Percentiles rank a stretch among this genome's conserved stretches.
phyloP scores from a whole-genome alignment of 2,113 vertebrate species.

The Gallinago undulata region DNA sequence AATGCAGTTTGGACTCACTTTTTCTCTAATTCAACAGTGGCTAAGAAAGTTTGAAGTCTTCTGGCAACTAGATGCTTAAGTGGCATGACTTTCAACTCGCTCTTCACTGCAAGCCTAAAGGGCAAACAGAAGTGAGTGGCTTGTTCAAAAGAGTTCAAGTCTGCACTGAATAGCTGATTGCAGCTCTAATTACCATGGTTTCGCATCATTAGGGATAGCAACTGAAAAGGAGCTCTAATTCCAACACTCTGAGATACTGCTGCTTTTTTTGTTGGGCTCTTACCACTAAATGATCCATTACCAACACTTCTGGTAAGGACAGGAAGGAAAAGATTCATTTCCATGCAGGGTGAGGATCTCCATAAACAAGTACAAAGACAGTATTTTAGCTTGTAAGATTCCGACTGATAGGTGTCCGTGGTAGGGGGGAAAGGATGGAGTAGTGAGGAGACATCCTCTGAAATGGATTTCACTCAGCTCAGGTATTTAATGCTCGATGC shows the following conservation, averaged over 20 bases:
- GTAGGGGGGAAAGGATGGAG: not conserved
- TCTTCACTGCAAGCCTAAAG: slow-evolving; percentile 50
- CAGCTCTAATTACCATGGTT: slow-evolving; percentile 52
- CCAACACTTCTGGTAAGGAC: slow-evolving; percentile 1
- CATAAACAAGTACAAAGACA: not conserved
- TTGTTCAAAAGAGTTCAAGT: slow-evolving; percentile 35
- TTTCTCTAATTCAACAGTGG: slow-evolving; percentile 14
- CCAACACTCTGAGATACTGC: not conserved
- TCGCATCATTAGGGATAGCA: slow-evolving; percentile 49
- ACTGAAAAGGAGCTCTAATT: slow-evolving; percentile 10
- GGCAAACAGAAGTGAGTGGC: slow-evolving; percentile 38
- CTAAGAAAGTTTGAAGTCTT: slow-evolving; percentile 9
- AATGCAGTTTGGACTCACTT: not conserved
- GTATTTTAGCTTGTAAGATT: not conserved
- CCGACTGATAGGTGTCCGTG: not conserved
- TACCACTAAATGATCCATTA: slow-evolving; percentile 22
- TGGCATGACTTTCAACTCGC: slow-evolving; percentile 48
- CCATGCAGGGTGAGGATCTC: not conserved
- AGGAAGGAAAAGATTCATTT: not conserved
- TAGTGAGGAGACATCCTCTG: not conserved
- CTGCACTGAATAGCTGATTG: slow-evolving; percentile 31
- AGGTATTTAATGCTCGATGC: not conserved
- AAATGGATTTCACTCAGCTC: not conserved
- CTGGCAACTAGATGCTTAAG: slow-evolving; percentile 9
- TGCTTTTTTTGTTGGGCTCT: not conserved